Evolutionary conservation across 2,888 invertebrate species (phyloP), one percentile per base, ranked within the genome.

Genomic region (Brachyptera putata): DNA sequence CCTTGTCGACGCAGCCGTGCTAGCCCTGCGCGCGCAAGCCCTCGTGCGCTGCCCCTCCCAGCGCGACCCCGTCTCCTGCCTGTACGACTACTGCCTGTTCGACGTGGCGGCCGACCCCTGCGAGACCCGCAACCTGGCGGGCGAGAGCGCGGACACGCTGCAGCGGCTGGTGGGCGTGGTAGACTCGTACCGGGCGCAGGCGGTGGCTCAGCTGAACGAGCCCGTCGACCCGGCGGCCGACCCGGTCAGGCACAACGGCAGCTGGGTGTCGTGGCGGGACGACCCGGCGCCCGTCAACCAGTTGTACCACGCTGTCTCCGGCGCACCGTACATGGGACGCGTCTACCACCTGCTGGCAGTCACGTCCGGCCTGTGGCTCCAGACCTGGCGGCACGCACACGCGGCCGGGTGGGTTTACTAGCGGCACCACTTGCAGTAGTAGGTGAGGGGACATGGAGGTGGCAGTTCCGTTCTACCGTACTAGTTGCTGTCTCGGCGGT

Each of bases 91-190:
- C 11, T 62, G 68, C 37, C 55, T 69, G 26, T 69, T 64, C 46
- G 64, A 69, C 36, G 56, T 69, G 7, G 30, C 36, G 5, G 49
- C 58, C 53, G 69, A 69, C 53, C 69, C 69, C 1, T 69, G 68
- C 53, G 68, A 67, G 53, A 57, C 37, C 11, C 55, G 58, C 18
- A 65, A 68, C 60, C 14, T 68, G 1, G 66, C 63, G 3, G 25
- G 25, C 7, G 58, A 39, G 13, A n/a, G 62, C 7, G 67, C 65
- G 9, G 43, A 41, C 3, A 26, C 48, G 11, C 49, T 48, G 11
- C 34, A 48, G 2, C 9, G 21, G 7, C 13, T 64, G 37, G 41
- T 13, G 9, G 22, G 13, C 24, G n/a, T 30, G 24, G 25, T 64
- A 25, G 11, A 56, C 22, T 1, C 22, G 37, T 61, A 56, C 30